Base-by-base conservation (phyloP, 1,140 invertebrate genomes). In the Euwallacea fornicatus region DNA sequence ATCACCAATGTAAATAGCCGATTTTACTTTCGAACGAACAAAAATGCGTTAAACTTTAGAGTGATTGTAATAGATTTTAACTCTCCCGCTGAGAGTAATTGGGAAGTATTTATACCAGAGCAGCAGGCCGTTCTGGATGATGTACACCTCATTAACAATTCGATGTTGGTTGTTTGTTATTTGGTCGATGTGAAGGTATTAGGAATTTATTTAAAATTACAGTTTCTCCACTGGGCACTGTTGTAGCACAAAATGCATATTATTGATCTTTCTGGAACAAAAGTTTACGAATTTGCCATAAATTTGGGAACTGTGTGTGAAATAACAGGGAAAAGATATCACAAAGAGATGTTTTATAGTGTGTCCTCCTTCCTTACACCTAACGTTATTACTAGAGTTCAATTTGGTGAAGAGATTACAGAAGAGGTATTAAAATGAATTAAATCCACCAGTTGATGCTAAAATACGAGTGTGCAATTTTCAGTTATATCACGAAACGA, bases 311-410 rank as follows among this genome's bases (percentile, higher is more conserved):
- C 93, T 2, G 86, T 99, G 43, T 87, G 87, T 41, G 91, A 90
- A 0, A 92, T 94, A 77, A 93, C 92, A 7, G 96, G 94, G 7
- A 89, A 94, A 77, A 92, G 91, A 78, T 88, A 93, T 73, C 89
- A 95, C 76, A 88, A 86, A 0, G 94, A 98, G 85, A 90, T 98
- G 72, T 99, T 98, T 83, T 98, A 94, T 81, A 88, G 92, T 75
- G 97, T 98, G 80, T 91, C 91, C 54, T 98, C 96, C 0, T 98
- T 98, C 82, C 86, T 98, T 15, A 93, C 90, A 54, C 97, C 98
- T 13, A 90, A 90, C 66, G 88, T 91, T 67, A 97, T 98, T 78
- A 98, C 96, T 81, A 89, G 88, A 56, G 91, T 92, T 74, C 93
- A 97, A 84, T 87, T 98, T 71, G 86, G 84, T 11, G 85, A 87